Evolutionary conservation across 2,888 invertebrate species (phyloP).

Genomic region (Carpatolechia fugitivella): DNA sequence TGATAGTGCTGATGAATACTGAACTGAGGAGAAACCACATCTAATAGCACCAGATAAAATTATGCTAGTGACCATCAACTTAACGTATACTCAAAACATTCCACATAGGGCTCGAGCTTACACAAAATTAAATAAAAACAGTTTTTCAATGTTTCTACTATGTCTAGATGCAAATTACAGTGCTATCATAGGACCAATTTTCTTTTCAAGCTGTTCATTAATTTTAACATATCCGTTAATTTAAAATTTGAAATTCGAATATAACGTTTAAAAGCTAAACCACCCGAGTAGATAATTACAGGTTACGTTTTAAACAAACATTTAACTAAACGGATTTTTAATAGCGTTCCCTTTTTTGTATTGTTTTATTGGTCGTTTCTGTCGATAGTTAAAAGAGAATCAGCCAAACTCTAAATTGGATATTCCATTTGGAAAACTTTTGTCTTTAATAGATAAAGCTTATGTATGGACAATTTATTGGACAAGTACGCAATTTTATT

Average conservation of each 20-base stretch:
- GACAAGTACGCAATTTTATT: no score
- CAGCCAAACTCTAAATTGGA: not conserved
- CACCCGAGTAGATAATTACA: slow-evolving; percentile 56
- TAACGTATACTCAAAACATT: no score
- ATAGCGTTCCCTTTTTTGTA: slow-evolving; percentile 25
- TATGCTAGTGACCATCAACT: no score
- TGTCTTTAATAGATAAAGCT: not conserved
- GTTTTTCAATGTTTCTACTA: no score
- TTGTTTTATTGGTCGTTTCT: slow-evolving; percentile 15
- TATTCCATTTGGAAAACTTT: not conserved
- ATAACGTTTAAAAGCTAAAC: slow-evolving; percentile 34
- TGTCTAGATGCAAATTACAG: slow-evolving; percentile 30
- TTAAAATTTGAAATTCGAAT: slow-evolving; percentile 33
- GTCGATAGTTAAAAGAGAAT: not conserved
- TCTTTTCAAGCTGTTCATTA: slow-evolving; percentile 29
- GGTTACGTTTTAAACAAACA: slow-evolving; percentile 46
- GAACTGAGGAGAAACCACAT: no score
- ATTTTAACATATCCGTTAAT: slow-evolving; percentile 40
- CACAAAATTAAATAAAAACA: no score
- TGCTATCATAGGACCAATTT: slow-evolving; percentile 32
- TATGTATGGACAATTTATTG: no score
- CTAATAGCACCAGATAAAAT: no score
- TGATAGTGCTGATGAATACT: not conserved
- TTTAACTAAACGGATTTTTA: slow-evolving; percentile 35
- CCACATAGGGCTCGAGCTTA: no score